These are phyloP conservation scores for Hafferia zeledoni DNA, from an alignment of 2,797 vertebrate species.

Conservation along the genomic window DNA sequence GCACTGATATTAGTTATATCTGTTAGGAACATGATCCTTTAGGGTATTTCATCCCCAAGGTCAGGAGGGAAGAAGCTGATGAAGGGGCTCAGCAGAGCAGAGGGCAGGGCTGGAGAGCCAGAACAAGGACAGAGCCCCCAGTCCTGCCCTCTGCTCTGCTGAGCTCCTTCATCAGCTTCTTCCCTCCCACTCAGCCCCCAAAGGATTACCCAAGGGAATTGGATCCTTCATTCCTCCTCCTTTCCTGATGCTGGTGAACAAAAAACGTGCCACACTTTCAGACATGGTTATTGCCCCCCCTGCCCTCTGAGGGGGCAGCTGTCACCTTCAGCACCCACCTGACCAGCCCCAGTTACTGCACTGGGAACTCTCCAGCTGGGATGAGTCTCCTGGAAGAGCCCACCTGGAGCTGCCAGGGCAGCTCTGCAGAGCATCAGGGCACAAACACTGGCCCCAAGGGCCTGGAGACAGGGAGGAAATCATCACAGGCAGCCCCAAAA, in stretches of 20 bases:
- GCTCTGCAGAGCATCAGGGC: background rate
- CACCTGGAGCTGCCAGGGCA: fast-evolving
- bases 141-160: background rate
- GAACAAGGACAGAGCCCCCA: background rate
- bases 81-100: too few species aligned
- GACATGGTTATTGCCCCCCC: fast-evolving
- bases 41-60: background rate
- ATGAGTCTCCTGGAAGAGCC: background rate
- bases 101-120: background rate
- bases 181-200: background rate
- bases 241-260: background rate
- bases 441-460: background rate
- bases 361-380: background rate
- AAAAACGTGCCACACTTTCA: background rate
- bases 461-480: background rate
- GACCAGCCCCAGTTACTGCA: background rate
- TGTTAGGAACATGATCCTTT: background rate
- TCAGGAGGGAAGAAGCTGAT: too few species aligned
- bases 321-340: background rate
- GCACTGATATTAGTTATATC: background rate
- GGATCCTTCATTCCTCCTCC: background rate
- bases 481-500: background rate
- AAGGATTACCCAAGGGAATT: background rate
- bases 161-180: background rate
- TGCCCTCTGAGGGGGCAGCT: background rate